phyloP scores from a whole-genome alignment of 2,888 invertebrate genomes.

The Heterodera filipjevi region DNA sequence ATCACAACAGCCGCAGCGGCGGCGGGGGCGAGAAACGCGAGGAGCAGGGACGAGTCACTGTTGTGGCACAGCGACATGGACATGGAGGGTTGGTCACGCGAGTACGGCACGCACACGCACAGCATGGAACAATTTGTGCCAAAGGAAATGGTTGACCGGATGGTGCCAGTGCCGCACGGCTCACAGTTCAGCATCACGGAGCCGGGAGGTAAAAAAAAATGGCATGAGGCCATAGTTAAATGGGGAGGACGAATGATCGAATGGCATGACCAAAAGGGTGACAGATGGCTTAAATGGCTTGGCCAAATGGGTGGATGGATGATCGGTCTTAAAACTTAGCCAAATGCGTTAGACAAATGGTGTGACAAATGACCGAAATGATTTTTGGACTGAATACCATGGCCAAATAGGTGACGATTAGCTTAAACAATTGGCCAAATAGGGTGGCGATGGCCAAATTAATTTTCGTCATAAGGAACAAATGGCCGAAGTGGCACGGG shows the following conservation, averaged over 20 bases:
- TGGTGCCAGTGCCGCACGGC: background rate
- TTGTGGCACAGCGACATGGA: slow-evolving; percentile 6
- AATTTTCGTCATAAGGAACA: background rate
- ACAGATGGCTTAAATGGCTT: background rate
- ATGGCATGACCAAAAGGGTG: slow-evolving; percentile 12
- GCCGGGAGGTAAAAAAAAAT: slow-evolving; percentile 11
- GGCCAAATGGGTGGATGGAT: too few relatives aligned
- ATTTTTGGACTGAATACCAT: too few relatives aligned
- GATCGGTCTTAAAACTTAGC: too few relatives aligned
- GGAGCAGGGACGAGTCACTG: background rate
- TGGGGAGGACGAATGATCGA: slow-evolving; percentile 17
- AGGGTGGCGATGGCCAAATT: too few relatives aligned
- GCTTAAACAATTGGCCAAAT: background rate
- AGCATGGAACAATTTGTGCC: slow-evolving; percentile 16
- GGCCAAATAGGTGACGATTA: too few relatives aligned
- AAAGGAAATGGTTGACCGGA: background rate
- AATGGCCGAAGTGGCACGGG: background rate
- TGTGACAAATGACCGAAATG: too few relatives aligned
- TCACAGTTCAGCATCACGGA: background rate
- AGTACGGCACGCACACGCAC: slow-evolving; percentile 9
- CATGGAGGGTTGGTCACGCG: slow-evolving; percentile 6
- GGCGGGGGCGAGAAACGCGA: background rate
- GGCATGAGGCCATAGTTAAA: too few relatives aligned
- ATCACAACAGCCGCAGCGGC: background rate
- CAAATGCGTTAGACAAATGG: too few relatives aligned